phyloP scores from a whole-genome alignment of 2,797 vertebrate species.

The Euthynnus affinis region DNA sequence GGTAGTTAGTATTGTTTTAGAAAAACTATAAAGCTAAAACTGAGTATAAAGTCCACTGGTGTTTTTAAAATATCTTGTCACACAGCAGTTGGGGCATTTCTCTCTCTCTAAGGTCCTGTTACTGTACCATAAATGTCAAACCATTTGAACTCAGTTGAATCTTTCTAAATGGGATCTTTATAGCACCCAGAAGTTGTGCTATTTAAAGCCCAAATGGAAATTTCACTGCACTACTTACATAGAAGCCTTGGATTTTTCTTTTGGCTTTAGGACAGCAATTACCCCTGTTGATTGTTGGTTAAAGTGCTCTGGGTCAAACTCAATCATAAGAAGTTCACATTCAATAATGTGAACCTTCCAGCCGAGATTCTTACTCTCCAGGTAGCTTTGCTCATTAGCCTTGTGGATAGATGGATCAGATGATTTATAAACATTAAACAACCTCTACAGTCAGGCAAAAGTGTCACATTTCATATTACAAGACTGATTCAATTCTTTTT shows the following conservation, averaged over 20 bases:
- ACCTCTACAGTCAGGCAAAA: background rate
- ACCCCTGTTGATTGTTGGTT: constrained; percentile 9
- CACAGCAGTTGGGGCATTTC: constrained; percentile 4
- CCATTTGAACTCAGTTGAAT: constrained; percentile 33
- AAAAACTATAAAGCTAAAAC: constrained; percentile 33
- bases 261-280: background rate
- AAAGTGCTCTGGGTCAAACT: background rate
- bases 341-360: background rate
- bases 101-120: constrained; percentile 31
- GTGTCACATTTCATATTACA: background rate
- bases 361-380: background rate
- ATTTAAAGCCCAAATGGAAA: constrained; percentile 46
- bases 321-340: background rate
- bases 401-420: background rate
- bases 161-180: constrained; percentile 54
- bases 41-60: constrained; percentile 29
- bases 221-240: constrained; percentile 22
- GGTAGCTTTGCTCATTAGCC: background rate
- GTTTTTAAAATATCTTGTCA: constrained; percentile 18
- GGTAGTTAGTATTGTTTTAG: constrained; percentile 13
- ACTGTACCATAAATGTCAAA: constrained; percentile 40
- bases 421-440: background rate
- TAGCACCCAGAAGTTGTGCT: constrained; percentile 27
- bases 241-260: constrained; percentile 27
- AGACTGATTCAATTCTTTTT: background rate